Conservation (phyloP, 2,113 vertebrate species). For the Nanorana parkeri region DNA sequence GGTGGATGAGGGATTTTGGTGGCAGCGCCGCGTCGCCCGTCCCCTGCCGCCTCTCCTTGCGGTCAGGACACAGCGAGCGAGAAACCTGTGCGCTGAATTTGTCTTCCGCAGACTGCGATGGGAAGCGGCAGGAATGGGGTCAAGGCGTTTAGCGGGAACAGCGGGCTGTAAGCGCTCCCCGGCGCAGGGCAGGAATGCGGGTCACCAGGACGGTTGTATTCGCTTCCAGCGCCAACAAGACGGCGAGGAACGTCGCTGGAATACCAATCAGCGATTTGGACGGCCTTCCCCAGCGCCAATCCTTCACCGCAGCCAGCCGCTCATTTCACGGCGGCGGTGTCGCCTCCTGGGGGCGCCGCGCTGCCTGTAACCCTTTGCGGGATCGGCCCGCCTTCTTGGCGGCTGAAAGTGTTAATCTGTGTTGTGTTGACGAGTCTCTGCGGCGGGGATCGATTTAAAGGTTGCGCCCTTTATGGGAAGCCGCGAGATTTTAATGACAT, state of each 20-base stretch:
- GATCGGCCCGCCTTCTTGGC: no score
- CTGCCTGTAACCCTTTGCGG: no score
- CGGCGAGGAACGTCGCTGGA: no score
- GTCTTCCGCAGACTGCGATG: background rate
- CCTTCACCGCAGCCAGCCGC: no score
- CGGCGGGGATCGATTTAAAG: background rate
- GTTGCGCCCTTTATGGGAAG: background rate
- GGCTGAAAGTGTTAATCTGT: background rate
- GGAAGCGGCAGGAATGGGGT: background rate
- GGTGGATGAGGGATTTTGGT: no score
- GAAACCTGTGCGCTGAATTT: background rate
- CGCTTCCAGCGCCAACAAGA: background rate
- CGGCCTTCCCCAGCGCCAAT: no score
- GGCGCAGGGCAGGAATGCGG: background rate
- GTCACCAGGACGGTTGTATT: background rate
- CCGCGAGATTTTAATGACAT: background rate
- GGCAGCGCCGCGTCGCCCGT: no score
- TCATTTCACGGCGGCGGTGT: no score
- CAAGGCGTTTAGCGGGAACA: background rate
- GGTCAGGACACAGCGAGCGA: no score
- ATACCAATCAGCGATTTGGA: no score
- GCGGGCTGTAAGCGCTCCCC: background rate
- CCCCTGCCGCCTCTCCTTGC: no score
- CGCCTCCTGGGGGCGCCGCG: no score
- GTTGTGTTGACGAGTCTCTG: background rate